These are phyloP conservation scores for Cardinalis cardinalis DNA, from an alignment of 2,113 vertebrate species.

Conservation along the genomic window DNA sequence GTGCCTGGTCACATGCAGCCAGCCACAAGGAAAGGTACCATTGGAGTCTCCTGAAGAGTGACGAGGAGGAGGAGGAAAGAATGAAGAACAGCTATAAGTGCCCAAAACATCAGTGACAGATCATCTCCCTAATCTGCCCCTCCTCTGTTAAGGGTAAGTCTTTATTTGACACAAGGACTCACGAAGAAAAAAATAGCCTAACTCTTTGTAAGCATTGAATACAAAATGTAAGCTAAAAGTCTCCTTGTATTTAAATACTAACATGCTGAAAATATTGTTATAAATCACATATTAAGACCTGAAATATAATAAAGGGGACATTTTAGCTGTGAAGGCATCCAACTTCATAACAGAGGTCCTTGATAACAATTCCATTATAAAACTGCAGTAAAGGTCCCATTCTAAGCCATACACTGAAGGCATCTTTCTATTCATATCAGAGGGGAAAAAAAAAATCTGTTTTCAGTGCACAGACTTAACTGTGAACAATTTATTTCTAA, in stretches of 20 bases:
- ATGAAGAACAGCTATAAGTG: neutral
- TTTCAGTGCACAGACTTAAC: neutral
- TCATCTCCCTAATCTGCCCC: neutral
- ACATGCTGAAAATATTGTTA: neutral
- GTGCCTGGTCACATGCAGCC: neutral
- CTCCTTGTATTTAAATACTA: neutral
- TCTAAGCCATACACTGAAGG: neutral
- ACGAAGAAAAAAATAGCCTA: neutral
- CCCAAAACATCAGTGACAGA: fast-evolving
- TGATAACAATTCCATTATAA: neutral
- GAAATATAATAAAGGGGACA: neutral
- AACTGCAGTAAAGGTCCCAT: neutral
- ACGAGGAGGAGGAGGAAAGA: neutral
- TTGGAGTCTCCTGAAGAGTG: neutral
- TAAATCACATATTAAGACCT: neutral
- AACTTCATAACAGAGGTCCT: neutral
- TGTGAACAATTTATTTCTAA: neutral
- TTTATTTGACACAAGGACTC: neutral
- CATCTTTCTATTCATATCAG: neutral
- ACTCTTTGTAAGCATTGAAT: neutral
- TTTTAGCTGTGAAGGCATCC: neutral
- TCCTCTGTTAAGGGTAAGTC: neutral
- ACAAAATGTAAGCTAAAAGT: neutral
- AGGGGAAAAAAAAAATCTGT: neutral
- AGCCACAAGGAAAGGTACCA: neutral